Base-by-base conservation (phyloP, 2,888 invertebrate species). In the Ormia ochracea region DNA sequence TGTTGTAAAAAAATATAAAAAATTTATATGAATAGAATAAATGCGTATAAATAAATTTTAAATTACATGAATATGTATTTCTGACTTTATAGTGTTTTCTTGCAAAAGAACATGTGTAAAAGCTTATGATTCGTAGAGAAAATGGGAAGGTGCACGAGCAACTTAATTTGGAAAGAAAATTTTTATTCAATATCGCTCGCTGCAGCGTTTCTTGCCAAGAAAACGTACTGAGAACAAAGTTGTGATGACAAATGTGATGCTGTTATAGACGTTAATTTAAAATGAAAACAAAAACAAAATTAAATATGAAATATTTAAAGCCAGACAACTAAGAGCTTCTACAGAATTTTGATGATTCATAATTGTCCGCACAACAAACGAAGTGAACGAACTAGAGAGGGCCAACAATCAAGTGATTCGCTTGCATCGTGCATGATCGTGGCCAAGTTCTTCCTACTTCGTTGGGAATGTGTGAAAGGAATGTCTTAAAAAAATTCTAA, bases 331-430 rank as follows among this genome's bases (percentile, higher is more conserved):
- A 61, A 52, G 23, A 45, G n/a, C 38, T 79, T 79, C 65, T 31
- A 14, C 66, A 56, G 74, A 79, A 79, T 54, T 74, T 79, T 38
- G 52, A 63, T 79, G 79, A 79, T 66, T 79, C 79, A 79, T 54
- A 52, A 3, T 58, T 41, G 54, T 48, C 31, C 50, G 12, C 21
- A 28, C 5, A 6, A 6, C 31, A 73, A 45, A 36, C 31, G 19
- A 21, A 38, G 21, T 41, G 17, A 38, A 61, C 23, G 26, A 52
- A 58, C 54, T n/a, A n/a, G n/a, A n/a, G n/a, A n/a, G n/a, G n/a
- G n/a, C n/a, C n/a, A n/a, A n/a, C n/a, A n/a, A n/a, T n/a, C n/a
- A n/a, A n/a, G n/a, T n/a, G n/a, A n/a, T n/a, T n/a, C n/a, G n/a
- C n/a, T n/a, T n/a, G n/a, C n/a, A n/a, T n/a, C n/a, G n/a, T n/a